These are phyloP conservation scores for Astyanax mexicanus DNA, from an alignment of 2,797 vertebrate genomes.

Conservation along the genomic window DNA sequence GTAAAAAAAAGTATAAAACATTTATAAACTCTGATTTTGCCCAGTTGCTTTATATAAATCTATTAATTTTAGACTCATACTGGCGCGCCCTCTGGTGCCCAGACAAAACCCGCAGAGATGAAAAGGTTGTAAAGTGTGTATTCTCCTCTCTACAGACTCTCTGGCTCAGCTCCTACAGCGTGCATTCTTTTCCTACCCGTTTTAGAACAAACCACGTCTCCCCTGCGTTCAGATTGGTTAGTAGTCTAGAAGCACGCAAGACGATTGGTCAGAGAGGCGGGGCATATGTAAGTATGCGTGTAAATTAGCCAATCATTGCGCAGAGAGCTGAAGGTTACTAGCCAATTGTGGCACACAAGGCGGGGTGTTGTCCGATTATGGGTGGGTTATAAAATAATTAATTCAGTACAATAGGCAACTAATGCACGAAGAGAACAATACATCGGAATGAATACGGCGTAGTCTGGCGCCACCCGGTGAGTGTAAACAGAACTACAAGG, in stretches of 20 bases:
- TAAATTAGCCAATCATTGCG: not conserved
- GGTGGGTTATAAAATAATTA: not conserved
- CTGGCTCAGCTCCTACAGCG: too few species aligned
- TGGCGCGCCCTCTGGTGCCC: too few species aligned
- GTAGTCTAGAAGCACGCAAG: not conserved
- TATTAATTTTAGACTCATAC: too few species aligned
- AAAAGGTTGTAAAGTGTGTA: too few species aligned
- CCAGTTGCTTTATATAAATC: too few species aligned
- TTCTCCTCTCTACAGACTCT: too few species aligned
- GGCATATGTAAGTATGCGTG: too few species aligned
- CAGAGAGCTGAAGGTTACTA: not conserved
- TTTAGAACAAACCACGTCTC: not conserved
- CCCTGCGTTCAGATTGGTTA: not conserved
- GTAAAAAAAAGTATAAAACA: too few species aligned
- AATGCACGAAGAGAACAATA: slow-evolving; percentile 10
- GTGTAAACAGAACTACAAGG: slow-evolving; percentile 23
- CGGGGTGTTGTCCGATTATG: not conserved
- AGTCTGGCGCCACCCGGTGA: slow-evolving; percentile 67
- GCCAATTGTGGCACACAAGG: not conserved
- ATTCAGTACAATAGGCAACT: not conserved
- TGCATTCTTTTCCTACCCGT: not conserved
- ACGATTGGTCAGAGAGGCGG: not conserved
- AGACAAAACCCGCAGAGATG: too few species aligned
- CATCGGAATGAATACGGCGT: slow-evolving; percentile 35
- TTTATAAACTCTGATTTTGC: too few species aligned